These are phyloP conservation scores for Tipula unca DNA, from an alignment of 2,888 invertebrate species.

Conservation along the genomic window DNA sequence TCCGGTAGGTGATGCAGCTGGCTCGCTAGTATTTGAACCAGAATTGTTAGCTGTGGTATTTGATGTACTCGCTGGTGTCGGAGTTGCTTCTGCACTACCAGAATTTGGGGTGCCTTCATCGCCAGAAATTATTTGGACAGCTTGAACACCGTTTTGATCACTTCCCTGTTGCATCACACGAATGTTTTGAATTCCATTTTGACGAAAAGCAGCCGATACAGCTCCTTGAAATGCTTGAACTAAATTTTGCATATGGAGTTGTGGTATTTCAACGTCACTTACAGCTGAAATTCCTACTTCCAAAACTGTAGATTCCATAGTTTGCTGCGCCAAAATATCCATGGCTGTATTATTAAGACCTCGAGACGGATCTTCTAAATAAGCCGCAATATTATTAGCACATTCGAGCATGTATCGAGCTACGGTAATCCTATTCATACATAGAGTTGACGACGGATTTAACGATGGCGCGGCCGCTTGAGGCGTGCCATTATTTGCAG, in stretches of 20 bases:
- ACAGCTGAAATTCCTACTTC: slow-evolving; percentile 41
- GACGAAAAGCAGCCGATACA: slow-evolving; percentile 38
- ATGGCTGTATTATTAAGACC: slow-evolving; percentile 41
- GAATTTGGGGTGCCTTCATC: slow-evolving; percentile 15
- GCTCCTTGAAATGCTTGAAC: slow-evolving; percentile 41
- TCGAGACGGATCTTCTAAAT: slow-evolving; percentile 38
- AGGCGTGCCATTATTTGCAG: slow-evolving; percentile 30
- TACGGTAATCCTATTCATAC: slow-evolving; percentile 42
- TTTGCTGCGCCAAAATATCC: slow-evolving; percentile 42
- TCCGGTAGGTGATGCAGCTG: neutral
- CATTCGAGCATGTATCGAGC: slow-evolving; percentile 42
- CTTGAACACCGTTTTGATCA: neutral
- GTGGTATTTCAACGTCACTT: slow-evolving; percentile 34
- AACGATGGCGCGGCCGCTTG: slow-evolving; percentile 35
- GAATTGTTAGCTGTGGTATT: slow-evolving; percentile 26
- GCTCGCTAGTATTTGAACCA: slow-evolving; percentile 20
- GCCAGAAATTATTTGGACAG: neutral
- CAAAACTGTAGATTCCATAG: slow-evolving; percentile 43
- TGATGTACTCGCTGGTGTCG: slow-evolving; percentile 29
- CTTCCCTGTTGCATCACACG: slow-evolving; percentile 30
- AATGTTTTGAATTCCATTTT: slow-evolving; percentile 37
- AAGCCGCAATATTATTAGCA: slow-evolving; percentile 41
- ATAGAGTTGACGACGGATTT: slow-evolving; percentile 40
- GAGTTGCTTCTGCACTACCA: slow-evolving; percentile 14
- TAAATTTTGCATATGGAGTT: slow-evolving; percentile 37